These are phyloP conservation scores for Pterophyllum scalare DNA, from an alignment of 2,113 vertebrate genomes.

Conservation along the genomic window DNA sequence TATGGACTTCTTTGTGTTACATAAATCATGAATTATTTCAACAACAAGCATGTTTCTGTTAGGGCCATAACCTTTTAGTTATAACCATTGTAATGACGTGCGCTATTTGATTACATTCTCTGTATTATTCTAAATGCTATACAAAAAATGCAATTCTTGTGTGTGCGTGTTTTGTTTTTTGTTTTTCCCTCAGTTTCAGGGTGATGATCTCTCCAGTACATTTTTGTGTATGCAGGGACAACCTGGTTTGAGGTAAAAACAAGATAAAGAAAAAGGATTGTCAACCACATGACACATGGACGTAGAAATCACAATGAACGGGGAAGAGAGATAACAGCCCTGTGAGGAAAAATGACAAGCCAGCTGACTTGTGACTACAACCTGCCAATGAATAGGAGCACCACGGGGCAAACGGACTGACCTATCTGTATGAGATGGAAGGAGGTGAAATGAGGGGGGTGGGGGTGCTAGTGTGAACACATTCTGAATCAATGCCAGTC, in stretches of 20 bases:
- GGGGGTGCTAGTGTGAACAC: neutral
- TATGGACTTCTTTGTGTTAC: neutral
- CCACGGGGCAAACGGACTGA: slow-evolving; percentile 42
- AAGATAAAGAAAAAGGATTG: neutral
- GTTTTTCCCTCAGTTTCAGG: neutral
- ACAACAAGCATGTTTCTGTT: neutral
- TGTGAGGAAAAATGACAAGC: slow-evolving; percentile 19
- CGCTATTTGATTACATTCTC: neutral
- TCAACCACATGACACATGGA: neutral
- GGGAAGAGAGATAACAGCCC: slow-evolving; percentile 18
- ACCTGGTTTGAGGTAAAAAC: neutral
- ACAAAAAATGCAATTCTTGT: neutral
- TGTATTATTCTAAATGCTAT: neutral
- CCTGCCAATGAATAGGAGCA: slow-evolving; percentile 31
- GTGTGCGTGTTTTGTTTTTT: neutral
- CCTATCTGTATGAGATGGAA: slow-evolving; percentile 39
- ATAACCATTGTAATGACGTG: neutral
- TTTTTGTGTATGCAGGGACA: neutral
- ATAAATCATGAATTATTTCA: neutral
- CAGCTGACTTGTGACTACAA: slow-evolving; percentile 40
- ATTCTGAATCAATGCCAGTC: slow-evolving; percentile 26
- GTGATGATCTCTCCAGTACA: neutral
- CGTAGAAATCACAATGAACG: slow-evolving; percentile 29
- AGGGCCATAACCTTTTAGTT: neutral
- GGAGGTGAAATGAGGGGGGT: slow-evolving; percentile 4